Conservation (phyloP, 2,888 invertebrate genomes). For the Monoplex corrugatus region DNA sequence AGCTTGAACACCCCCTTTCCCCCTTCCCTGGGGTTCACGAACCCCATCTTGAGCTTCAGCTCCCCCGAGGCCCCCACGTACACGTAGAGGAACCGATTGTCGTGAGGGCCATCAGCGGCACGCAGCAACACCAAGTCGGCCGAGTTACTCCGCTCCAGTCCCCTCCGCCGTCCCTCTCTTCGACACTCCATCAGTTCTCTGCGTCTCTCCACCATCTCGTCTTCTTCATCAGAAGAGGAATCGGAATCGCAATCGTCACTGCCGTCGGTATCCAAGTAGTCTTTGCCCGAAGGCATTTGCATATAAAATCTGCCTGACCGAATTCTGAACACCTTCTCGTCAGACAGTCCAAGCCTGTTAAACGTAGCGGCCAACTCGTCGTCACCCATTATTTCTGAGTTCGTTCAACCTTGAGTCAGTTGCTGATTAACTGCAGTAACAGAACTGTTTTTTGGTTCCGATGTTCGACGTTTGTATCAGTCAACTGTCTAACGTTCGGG, state of each 20-base stretch:
- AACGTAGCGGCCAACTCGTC: too few species aligned
- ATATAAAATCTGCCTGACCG: not conserved
- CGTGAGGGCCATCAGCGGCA: not conserved
- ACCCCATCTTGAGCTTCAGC: not conserved
- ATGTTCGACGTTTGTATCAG: too few species aligned
- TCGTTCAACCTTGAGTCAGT: too few species aligned
- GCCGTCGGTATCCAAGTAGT: not conserved
- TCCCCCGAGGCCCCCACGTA: not conserved
- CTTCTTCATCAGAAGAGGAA: not conserved
- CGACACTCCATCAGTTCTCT: not conserved
- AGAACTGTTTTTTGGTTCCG: too few species aligned
- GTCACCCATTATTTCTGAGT: too few species aligned
- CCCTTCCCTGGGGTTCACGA: not conserved
- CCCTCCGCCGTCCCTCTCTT: not conserved
- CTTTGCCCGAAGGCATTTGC: too few species aligned
- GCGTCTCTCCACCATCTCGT: not conserved
- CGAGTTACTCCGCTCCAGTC: not conserved
- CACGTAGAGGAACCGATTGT: conserved; percentile 14
- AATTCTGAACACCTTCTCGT: not conserved
- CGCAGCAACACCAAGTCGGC: not conserved
- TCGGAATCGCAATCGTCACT: not conserved
- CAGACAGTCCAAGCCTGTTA: not conserved
- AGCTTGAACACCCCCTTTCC: not conserved
- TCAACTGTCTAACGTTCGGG: too few species aligned
- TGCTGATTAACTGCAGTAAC: too few species aligned